Percentiles rank a stretch among this genome's conserved stretches.
Conservation (phyloP, 2,113 vertebrate genomes). For the Vulpes ferrilata region DNA sequence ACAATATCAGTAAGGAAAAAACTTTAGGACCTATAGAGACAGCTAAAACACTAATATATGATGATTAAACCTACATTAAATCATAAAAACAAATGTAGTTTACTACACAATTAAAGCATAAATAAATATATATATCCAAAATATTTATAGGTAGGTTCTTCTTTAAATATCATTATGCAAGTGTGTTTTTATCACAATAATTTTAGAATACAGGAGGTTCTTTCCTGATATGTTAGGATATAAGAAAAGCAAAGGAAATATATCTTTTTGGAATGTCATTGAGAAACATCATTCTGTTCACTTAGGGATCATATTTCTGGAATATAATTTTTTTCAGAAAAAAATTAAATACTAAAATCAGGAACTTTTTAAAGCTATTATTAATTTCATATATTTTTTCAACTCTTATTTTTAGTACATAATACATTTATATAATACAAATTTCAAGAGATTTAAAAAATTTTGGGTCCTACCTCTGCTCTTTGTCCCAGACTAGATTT, state of each 20-base stretch:
- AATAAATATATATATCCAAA: not conserved
- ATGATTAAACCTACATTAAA: not conserved
- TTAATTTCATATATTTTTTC: not conserved
- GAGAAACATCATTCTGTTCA: not conserved
- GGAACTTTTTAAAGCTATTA: not conserved
- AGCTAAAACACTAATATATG: not conserved
- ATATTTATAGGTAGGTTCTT: not conserved
- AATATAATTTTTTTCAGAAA: not conserved
- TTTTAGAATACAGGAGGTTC: not conserved
- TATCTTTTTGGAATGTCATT: not conserved
- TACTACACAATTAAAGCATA: not conserved
- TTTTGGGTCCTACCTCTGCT: not conserved
- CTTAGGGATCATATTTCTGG: not conserved
- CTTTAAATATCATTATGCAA: not conserved
- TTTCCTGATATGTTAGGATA: not conserved
- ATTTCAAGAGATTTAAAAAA: not conserved
- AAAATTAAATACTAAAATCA: not conserved
- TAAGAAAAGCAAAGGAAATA: not conserved
- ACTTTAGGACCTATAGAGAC: not conserved
- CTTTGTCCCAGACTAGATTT: not conserved
- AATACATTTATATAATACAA: not conserved
- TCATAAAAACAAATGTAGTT: not conserved
- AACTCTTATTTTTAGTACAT: not conserved
- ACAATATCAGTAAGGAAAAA: not conserved
- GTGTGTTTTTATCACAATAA: not conserved